Base-by-base conservation (phyloP, 2,888 invertebrate species). In the Habrosyne pyritoides region DNA sequence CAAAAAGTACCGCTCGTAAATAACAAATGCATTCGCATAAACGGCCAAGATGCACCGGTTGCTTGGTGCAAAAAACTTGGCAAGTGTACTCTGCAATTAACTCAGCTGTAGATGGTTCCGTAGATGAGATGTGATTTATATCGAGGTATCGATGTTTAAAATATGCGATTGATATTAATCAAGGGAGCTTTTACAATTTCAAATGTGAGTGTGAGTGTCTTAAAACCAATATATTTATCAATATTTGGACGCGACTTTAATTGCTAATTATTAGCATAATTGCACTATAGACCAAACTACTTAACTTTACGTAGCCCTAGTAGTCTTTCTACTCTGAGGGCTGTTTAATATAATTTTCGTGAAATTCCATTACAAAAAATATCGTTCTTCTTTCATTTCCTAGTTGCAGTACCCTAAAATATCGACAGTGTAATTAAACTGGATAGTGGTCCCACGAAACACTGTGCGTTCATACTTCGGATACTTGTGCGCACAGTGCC, bases 1-100 rank as follows among this genome's bases (percentile, higher is more conserved):
- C 76, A 86, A 91, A 89, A 90, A 86, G 79, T 75, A 71, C 78
- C 63, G 68, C 73, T 86, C 84, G 83, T 84, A 89, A 86, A 90
- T 89, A 89, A 89, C 89, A 89, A 88, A 90, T 82, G 81, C 83
- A 83, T 77, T 73, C 75, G 73, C 67, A 75, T 77, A 80, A 79
- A 74, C 71, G 75, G 64, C 61, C 58, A 65, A 66, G 78, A 83
- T 79, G 74, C 83, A 77, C 80, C 76, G 79, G 74, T 73, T 64
- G 50, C 8, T 26, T 52, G 49, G 53, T 18, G 42, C 55, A 70
- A 77, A 77, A 79, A 78, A 75, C 14, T 21, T 26, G 50, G 28
- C 50, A 50, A 59, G 53, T 42, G 47, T 28, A 14, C 12, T 5
- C 50, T 50, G 50, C 28, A 28, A 50, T 28, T 18, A 28, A 21